Conservation (phyloP, 2,888 invertebrate genomes). For the Agriopis marginaria region DNA sequence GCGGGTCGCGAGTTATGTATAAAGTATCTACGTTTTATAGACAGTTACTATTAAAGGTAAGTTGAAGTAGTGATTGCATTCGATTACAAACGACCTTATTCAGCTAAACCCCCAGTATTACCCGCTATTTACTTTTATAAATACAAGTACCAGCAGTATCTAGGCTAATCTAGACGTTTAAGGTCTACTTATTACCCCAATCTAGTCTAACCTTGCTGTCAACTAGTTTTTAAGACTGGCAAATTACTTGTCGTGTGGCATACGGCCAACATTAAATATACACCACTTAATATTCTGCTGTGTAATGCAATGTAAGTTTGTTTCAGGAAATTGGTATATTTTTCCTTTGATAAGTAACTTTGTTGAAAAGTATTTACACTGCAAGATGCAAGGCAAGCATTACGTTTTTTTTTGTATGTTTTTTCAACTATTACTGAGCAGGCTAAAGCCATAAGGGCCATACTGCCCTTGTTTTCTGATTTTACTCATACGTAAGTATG, state of each 20-base stretch:
- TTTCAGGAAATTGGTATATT: too few species aligned
- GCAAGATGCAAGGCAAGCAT: too few species aligned
- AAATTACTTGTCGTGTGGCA: neutral
- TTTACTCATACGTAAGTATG: too few species aligned
- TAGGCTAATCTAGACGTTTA: conserved; percentile 33
- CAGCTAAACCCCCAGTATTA: conserved; percentile 9
- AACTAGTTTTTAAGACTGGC: conserved; percentile 22
- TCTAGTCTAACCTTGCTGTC: conserved; percentile 24
- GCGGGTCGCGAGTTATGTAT: too few species aligned
- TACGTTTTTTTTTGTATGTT: too few species aligned
- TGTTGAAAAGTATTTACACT: too few species aligned
- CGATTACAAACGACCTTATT: conserved; percentile 23
- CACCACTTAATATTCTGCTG: neutral
- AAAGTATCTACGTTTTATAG: too few species aligned
- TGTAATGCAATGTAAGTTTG: neutral
- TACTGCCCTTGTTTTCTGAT: too few species aligned
- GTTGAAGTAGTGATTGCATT: conserved; percentile 1
- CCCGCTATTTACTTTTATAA: conserved; percentile 8
- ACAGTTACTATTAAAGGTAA: neutral
- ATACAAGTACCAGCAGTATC: neutral
- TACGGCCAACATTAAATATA: neutral
- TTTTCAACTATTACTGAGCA: too few species aligned
- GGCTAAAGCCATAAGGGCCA: too few species aligned
- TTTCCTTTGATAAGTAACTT: too few species aligned
- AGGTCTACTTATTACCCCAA: conserved; percentile 27